Evolutionary conservation across 2,113 vertebrate genomes (phyloP).

Genomic region (Pollimyrus isidori): DNA sequence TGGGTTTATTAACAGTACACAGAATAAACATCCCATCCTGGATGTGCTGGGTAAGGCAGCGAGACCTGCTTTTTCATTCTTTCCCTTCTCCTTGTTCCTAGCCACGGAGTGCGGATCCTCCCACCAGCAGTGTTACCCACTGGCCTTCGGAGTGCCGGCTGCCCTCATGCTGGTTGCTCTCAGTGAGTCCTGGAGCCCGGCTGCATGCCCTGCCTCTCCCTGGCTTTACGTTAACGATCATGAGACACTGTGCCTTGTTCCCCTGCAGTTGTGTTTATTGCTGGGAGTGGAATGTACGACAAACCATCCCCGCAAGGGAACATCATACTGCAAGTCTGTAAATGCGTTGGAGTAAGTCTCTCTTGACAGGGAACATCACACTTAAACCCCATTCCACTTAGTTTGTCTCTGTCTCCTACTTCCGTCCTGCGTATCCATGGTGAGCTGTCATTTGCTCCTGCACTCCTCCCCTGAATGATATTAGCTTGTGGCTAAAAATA

Average conservation of each 20-base stretch:
- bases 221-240: not conserved
- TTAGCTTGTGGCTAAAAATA: not conserved
- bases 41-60: not conserved
- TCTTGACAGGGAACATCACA: not conserved
- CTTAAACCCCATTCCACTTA: not conserved
- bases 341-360: conserved; percentile 79
- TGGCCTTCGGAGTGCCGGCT: conserved; percentile 90
- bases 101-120: conserved; percentile 78
- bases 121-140: conserved; percentile 75
- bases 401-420: not conserved
- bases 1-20: not conserved
- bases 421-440: not conserved
- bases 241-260: conserved; percentile 4
- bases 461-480: not conserved
- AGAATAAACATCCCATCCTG: not conserved
- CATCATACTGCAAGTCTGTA: conserved; percentile 72
- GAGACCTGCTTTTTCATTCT: not conserved
- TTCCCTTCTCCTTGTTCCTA: conserved; percentile 41
- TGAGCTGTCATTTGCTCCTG: not conserved
- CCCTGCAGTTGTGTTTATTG: conserved; percentile 77
- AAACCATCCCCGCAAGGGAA: conserved; percentile 83
- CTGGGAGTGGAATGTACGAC: conserved; percentile 81
- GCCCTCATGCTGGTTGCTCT: conserved; percentile 78
- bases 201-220: not conserved
- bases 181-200: conserved; percentile 57